Conservation (phyloP, 2,113 vertebrate species). For the Phylloscopus trochiloides region DNA sequence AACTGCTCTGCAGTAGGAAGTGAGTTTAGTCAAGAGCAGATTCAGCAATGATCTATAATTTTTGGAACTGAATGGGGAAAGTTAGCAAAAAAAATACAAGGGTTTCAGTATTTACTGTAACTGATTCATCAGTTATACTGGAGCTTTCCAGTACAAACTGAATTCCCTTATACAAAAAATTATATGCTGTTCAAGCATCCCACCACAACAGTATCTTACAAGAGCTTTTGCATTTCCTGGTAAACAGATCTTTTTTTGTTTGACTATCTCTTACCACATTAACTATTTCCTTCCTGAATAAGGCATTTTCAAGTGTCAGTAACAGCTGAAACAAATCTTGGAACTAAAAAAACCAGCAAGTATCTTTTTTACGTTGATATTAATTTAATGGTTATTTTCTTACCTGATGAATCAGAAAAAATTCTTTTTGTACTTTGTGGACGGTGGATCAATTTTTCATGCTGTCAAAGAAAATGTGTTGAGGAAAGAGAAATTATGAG, state of each 20-base stretch:
- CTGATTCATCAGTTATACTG: not conserved
- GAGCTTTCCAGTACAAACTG: not conserved
- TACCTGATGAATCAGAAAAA: constrained; percentile 74
- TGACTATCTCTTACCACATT: not conserved
- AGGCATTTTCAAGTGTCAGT: not conserved
- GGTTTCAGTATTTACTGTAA: not conserved
- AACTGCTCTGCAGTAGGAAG: not conserved
- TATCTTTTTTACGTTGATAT: not conserved
- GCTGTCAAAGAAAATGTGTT: constrained; percentile 61
- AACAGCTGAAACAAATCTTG: not conserved
- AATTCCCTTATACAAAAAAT: not conserved
- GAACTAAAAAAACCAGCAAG: not conserved
- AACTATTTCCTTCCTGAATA: not conserved
- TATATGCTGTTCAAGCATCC: not conserved
- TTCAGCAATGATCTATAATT: not conserved
- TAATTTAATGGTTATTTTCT: not conserved
- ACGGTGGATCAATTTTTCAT: constrained; percentile 68
- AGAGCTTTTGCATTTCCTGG: not conserved
- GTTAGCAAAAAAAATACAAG: not conserved
- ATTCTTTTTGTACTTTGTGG: constrained; percentile 58
- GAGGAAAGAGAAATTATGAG: not conserved
- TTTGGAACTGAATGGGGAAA: not conserved
- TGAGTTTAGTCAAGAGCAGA: not conserved
- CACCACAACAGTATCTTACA: not conserved
- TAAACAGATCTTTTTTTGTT: not conserved